Evolutionary conservation across 2,797 vertebrate species (phyloP).

Genomic region (Acipenser transmontanus): DNA sequence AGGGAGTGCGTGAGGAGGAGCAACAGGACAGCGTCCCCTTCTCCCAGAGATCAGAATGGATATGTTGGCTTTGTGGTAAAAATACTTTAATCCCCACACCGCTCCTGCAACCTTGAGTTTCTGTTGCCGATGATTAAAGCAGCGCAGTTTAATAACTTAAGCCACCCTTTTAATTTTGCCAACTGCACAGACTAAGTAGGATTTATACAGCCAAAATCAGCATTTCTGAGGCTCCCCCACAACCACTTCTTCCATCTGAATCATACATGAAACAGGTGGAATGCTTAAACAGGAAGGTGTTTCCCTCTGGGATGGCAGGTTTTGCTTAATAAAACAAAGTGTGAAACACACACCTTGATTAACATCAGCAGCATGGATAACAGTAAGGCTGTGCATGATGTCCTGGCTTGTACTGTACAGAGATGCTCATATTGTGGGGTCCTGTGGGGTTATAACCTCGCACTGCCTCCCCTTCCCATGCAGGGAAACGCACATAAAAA

Average conservation of each 20-base stretch:
- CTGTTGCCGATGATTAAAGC: slow-evolving; percentile 73
- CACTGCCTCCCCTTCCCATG: too few species aligned
- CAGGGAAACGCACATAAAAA: too few species aligned
- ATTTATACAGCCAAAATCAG: slow-evolving; percentile 20
- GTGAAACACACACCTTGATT: too few species aligned
- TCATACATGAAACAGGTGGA: too few species aligned
- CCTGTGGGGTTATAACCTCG: too few species aligned
- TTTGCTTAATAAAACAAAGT: too few species aligned
- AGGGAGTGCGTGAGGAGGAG: slow-evolving; percentile 15
- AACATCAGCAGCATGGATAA: too few species aligned
- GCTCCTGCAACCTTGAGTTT: slow-evolving; percentile 66
- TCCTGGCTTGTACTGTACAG: too few species aligned
- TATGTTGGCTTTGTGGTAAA: slow-evolving; percentile 33
- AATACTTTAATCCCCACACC: slow-evolving; percentile 78
- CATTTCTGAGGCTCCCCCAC: neutral
- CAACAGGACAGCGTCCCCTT: slow-evolving; percentile 32
- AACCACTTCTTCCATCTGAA: neutral
- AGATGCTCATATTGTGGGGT: too few species aligned
- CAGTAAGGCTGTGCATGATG: too few species aligned
- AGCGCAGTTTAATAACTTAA: slow-evolving; percentile 94
- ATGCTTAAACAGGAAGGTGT: neutral
- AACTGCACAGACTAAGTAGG: slow-evolving; percentile 27
- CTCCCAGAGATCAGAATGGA: slow-evolving; percentile 14
- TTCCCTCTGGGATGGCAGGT: too few species aligned
- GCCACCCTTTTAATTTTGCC: slow-evolving; percentile 74